Conservation (phyloP, 2,888 invertebrate species). For the Mechanitis mazaeus region DNA sequence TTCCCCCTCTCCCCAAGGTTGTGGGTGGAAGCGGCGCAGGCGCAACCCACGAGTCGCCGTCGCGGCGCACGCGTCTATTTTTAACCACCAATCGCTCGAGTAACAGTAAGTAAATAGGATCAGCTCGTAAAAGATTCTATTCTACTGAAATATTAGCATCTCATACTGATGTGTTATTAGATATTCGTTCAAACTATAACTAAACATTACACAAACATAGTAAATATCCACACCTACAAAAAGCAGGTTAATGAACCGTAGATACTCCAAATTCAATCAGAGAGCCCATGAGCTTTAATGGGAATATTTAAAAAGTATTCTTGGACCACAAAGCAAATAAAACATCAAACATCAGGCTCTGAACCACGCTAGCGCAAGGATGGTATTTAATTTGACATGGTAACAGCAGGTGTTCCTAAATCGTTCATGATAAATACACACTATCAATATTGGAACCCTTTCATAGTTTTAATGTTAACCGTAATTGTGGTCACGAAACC, state of each 20-base stretch:
- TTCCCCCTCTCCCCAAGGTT: conserved; percentile 14
- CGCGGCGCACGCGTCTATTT: conserved; percentile 23
- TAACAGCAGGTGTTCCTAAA: conserved; percentile 72
- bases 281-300: conserved; percentile 22
- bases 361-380: conserved; percentile 35
- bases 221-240: neutral
- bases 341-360: conserved; percentile 41
- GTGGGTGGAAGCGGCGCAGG: conserved; percentile 21
- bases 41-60: conserved; percentile 17
- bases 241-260: conserved; percentile 14
- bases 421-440: conserved; percentile 67
- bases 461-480: conserved; percentile 47
- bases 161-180: neutral
- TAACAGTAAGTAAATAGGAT: conserved; percentile 5
- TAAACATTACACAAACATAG: neutral
- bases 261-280: conserved; percentile 26
- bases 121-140: neutral
- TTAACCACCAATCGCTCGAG: conserved; percentile 21
- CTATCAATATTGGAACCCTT: conserved; percentile 64
- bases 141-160: neutral
- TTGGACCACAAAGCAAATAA: conserved; percentile 37
- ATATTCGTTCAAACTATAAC: neutral
- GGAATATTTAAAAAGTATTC: conserved; percentile 31
- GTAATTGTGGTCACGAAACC: conserved; percentile 56
- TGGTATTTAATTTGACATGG: conserved; percentile 58